Percentiles rank a stretch among this genome's conserved stretches.
Conservation (phyloP, 2,113 vertebrate genomes). For the Eudyptes chrysolophus region DNA sequence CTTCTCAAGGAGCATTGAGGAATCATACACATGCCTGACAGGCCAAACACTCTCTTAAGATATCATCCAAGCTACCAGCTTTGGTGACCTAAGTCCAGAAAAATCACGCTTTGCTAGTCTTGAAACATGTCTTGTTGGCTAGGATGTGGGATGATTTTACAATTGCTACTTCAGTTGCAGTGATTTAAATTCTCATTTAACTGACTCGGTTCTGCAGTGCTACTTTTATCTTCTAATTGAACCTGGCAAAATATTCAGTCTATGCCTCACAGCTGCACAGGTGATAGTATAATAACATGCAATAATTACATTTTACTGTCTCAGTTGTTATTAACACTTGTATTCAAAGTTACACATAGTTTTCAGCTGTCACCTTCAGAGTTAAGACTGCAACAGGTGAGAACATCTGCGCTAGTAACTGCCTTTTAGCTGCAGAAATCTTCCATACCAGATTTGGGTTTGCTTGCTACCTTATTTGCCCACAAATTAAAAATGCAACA, state of each 20-base stretch:
- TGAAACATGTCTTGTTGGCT: background rate
- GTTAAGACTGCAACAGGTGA: conserved; percentile 49
- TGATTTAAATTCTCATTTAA: conserved; percentile 18
- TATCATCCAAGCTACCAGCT: background rate
- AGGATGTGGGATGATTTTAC: background rate
- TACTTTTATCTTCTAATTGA: conserved; percentile 67
- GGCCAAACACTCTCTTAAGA: background rate
- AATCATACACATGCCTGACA: background rate
- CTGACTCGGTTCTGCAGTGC: conserved; percentile 5
- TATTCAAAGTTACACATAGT: conserved; percentile 51
- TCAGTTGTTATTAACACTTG: conserved; percentile 61
- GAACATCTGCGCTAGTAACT: conserved; percentile 67
- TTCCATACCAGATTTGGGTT: background rate
- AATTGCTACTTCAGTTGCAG: background rate
- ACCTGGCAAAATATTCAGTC: conserved; percentile 44
- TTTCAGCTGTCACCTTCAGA: conserved; percentile 57
- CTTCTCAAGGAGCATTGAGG: background rate
- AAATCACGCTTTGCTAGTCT: background rate
- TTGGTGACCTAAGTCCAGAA: background rate
- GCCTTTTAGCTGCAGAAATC: conserved; percentile 58
- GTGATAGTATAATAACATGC: conserved; percentile 66
- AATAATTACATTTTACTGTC: conserved; percentile 66
- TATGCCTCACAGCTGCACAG: conserved; percentile 50
- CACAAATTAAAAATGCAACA: background rate
- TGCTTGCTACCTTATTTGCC: background rate